Percentiles rank a stretch among this genome's conserved stretches.
Evolutionary conservation across 1,140 invertebrate genomes (phyloP).

Genomic region (Pseudomyrmex cubaensis): DNA sequence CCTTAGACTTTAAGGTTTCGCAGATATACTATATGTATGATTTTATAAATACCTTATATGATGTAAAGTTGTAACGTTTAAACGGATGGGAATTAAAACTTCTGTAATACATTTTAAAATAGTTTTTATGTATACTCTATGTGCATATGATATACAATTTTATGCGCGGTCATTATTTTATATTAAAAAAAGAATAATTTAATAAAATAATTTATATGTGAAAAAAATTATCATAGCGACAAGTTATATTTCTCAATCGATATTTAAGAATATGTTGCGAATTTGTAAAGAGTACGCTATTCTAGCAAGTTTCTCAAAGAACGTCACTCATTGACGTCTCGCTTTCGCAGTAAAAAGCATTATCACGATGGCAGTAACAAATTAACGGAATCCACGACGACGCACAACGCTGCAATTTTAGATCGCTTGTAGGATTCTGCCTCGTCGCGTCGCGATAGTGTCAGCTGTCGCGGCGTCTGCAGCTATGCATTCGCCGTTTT

Average conservation of each 20-base stretch:
- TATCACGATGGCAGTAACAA: constrained; percentile 50
- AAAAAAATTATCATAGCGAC: background rate
- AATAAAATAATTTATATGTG: background rate
- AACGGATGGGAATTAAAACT: too few species aligned
- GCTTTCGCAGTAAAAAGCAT: constrained; percentile 14
- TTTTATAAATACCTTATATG: too few species aligned
- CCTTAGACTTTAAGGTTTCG: too few species aligned
- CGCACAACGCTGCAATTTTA: constrained; percentile 47
- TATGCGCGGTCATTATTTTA: too few species aligned
- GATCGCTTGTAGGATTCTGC: constrained; percentile 53
- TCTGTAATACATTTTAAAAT: too few species aligned
- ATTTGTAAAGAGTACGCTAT: background rate
- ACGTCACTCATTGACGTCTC: background rate
- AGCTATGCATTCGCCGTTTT: constrained; percentile 47
- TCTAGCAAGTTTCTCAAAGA: background rate
- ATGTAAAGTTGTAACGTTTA: too few species aligned
- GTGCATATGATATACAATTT: too few species aligned
- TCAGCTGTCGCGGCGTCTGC: constrained; percentile 55
- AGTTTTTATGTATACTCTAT: too few species aligned
- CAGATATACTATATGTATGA: too few species aligned
- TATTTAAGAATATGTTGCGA: background rate
- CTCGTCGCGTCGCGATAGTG: constrained; percentile 46
- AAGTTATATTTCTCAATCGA: background rate
- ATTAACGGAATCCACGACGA: constrained; percentile 47
- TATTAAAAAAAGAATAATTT: too few species aligned